These are phyloP conservation scores for Sesia apiformis DNA, from an alignment of 2,888 invertebrate genomes.

Conservation along the genomic window DNA sequence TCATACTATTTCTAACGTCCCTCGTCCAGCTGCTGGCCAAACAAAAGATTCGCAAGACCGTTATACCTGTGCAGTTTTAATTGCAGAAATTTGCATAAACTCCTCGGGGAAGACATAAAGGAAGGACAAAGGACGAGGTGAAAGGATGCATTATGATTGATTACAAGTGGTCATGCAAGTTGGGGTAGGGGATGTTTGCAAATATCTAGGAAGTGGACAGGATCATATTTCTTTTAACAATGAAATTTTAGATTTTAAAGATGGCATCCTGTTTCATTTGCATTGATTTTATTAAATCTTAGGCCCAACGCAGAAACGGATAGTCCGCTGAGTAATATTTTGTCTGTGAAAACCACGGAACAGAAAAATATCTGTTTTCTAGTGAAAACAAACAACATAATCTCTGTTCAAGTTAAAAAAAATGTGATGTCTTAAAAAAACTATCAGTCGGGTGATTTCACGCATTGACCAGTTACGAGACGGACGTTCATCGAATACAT, in stretches of 20 bases:
- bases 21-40: constrained; percentile 40
- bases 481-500: no score
- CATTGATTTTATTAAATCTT: constrained; percentile 10
- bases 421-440: no score
- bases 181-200: not conserved
- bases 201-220: not conserved
- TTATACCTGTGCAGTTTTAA: constrained; percentile 48
- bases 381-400: no score
- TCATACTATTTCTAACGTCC: no score
- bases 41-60: constrained; percentile 46
- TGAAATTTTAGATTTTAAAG: no score
- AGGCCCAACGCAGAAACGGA: no score
- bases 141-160: constrained; percentile 35
- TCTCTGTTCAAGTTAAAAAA: no score
- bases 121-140: constrained; percentile 12
- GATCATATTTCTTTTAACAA: not conserved
- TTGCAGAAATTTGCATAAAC: constrained; percentile 65
- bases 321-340: no score
- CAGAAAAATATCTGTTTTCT: no score
- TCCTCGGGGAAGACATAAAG: constrained; percentile 30
- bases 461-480: no score
- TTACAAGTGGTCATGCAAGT: constrained; percentile 32
- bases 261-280: not conserved
- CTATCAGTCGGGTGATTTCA: no score
- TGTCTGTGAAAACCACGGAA: no score